Conservation (phyloP, 2,888 invertebrate genomes). For the Habrosyne pyritoides region DNA sequence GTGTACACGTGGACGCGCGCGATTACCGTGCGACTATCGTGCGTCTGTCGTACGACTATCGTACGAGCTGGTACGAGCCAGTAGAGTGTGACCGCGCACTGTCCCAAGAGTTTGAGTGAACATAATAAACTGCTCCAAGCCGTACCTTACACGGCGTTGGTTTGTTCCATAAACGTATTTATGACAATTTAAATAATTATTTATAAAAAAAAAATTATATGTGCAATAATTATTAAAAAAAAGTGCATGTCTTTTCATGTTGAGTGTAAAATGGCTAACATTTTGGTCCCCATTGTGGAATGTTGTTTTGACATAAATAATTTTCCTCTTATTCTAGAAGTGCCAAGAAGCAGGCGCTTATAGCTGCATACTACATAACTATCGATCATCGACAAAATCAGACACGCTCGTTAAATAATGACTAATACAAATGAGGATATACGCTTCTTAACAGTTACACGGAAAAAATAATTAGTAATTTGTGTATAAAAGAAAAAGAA, state of each 20-base stretch:
- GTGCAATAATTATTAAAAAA: conserved; percentile 36
- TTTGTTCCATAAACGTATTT: conserved; percentile 42
- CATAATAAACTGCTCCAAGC: neutral
- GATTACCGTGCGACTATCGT: conserved; percentile 21
- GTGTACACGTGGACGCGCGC: conserved; percentile 48
- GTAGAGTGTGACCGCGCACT: too few species aligned
- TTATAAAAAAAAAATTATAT: conserved; percentile 39
- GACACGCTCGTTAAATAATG: conserved; percentile 69
- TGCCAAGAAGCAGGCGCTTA: conserved; percentile 46
- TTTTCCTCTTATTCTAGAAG: conserved; percentile 32
- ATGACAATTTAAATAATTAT: conserved; percentile 25
- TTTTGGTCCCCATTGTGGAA: conserved; percentile 79
- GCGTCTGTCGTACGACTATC: conserved; percentile 17
- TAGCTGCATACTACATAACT: conserved; percentile 62
- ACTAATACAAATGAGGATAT: conserved; percentile 67
- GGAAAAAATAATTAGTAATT: conserved; percentile 64
- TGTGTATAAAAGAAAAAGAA: conserved; percentile 65
- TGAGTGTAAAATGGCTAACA: conserved; percentile 49
- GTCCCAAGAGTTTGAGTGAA: neutral
- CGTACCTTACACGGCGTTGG: conserved; percentile 9
- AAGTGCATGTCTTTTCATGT: conserved; percentile 47
- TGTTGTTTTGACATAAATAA: conserved; percentile 56
- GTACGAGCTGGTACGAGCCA: conserved; percentile 6
- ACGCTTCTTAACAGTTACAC: conserved; percentile 60
- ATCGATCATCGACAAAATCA: conserved; percentile 47